Evolutionary conservation across 2,797 vertebrate species (phyloP).

Genomic region (Peromyscus nudipes): DNA sequence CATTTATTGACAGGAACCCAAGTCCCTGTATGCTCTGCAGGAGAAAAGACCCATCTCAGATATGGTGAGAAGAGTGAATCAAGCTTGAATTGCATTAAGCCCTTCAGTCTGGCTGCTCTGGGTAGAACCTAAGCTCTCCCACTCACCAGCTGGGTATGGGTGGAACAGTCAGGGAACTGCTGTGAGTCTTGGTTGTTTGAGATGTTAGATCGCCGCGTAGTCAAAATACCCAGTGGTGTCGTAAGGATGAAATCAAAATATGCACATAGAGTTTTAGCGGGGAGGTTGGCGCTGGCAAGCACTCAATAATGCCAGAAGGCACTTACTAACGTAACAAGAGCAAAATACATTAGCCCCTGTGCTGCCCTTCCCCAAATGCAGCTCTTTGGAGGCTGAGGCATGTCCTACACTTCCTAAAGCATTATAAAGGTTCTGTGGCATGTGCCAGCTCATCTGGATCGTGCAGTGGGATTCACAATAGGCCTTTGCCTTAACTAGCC

Average conservation of each 20-base stretch:
- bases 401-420: neutral
- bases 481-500: neutral
- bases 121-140: neutral
- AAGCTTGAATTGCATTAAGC: too few species aligned
- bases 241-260: neutral
- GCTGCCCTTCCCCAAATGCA: neutral
- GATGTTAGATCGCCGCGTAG: neutral
- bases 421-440: neutral
- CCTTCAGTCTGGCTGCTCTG: neutral
- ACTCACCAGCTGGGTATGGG: neutral
- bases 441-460: neutral
- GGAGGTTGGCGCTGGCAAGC: neutral
- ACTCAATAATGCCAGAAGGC: neutral
- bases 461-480: neutral
- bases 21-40: neutral
- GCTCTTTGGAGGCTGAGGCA: neutral
- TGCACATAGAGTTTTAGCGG: neutral
- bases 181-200: neutral
- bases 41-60: neutral
- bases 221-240: neutral
- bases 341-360: neutral
- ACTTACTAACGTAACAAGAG: neutral
- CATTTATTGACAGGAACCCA: neutral
- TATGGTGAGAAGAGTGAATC: neutral
- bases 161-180: neutral